Evolutionary conservation across 2,113 vertebrate species (phyloP), one percentile per base, ranked within the genome.

Genomic region (Macrotis lagotis): DNA sequence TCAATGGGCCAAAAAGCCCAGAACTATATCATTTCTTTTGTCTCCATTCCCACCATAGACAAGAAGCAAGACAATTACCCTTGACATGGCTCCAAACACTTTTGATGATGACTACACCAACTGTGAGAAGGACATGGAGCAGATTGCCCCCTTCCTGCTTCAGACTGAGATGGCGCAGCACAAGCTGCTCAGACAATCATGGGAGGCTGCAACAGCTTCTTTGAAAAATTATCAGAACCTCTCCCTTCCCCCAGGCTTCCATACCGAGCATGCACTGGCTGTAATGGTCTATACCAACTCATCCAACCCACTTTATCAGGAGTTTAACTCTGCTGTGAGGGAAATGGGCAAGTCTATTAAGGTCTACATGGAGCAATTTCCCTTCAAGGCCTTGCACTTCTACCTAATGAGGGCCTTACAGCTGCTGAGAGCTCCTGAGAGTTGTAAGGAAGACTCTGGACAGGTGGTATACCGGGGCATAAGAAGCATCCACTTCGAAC

Each of bases 341-440:
- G 92, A n/a, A 0, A 96, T 95, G 0, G 98, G 98, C 8, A 24
- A 51, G 91, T 98, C 98, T 66, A 59, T 94, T 83, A 94, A 97
- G 11, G 52, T 59, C 93, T 98, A 98, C 93, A 96, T 98, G 97
- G 93, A 83, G 88, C 89, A 53, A 37, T 98, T 98, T 28, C 97
- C 97, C 37, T 98, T 98, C 95, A 98, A 98, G 95, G 98, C 98
- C 55, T 90, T 98, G 53, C 98, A 98, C 90, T 98, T 97, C 97
- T 98, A 98, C 92, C 91, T 98, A 89, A 98, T 93, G 28, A 93
- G 92, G 66, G 98, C 95, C 31, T 91, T 98, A 48, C 97, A 98
- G 92, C 92, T 97, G 52, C 91, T 98, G 49, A 91, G 11, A 44
- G 95, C 89, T 44, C 9, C 52, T 22, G n/a, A 48, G 7, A 95